Base-by-base conservation (phyloP, 2,113 vertebrate genomes). In the Pyxicephalus adspersus region DNA sequence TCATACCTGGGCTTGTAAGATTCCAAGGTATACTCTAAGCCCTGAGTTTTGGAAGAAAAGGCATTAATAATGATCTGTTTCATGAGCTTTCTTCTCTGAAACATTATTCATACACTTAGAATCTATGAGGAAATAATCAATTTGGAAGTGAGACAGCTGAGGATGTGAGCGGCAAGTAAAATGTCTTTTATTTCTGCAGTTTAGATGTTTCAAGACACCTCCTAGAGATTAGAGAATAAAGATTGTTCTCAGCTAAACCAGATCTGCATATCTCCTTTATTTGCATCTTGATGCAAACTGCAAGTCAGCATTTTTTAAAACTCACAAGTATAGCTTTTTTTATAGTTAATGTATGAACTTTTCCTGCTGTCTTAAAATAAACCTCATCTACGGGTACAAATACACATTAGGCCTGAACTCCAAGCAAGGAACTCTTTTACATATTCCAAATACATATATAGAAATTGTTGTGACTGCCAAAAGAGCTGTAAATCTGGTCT, bases 41-140 rank as follows among this genome's bases (percentile, higher is more conserved):
- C 38, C 38, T 45, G 38, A 45, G 38, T 3, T 13, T 45, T 13
- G 1, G 38, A 38, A 13, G 11, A 13, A 45, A 45, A 11, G 38
- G 38, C 38, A 45, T 45, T 45, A 45, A 45, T 61, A 61, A 61
- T 61, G 58, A 61, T 61, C 25, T 61, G 26, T 61, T 22, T 61
- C n/a, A 13, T 11, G 58, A 61, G 58, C 15, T 61, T 61, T 61
- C 13, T 61, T 26, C 58, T 25, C 58, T 25, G 4, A 23, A 61
- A 61, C 58, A 61, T 61, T 61, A 61, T 61, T 61, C 25, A 61
- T 61, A 61, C 23, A 61, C 58, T 25, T 61, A 61, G 22, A 61
- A 26, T 61, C 58, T 26, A 61, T 22, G 58, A 61, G 58, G 58
- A 61, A 61, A 61, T 61, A 61, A 61, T 61, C 58, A 61, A 61